phyloP scores from a whole-genome alignment of 2,113 vertebrate genomes.

The Bubo bubo region DNA sequence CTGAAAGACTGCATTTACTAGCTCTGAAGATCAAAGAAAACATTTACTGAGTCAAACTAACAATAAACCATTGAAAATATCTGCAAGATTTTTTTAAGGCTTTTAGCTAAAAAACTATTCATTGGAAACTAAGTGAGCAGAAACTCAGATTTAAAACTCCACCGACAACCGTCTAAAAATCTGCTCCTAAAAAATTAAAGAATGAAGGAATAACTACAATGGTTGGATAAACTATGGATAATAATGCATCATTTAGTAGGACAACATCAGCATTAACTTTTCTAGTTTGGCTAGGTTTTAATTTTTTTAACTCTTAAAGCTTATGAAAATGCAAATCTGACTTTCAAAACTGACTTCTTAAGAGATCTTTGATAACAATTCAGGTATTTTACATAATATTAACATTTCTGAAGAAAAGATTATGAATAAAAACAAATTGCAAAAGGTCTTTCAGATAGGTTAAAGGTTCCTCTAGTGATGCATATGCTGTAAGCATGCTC shows the following conservation, averaged over 20 bases:
- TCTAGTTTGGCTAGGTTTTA: background rate
- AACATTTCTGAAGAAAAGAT: background rate
- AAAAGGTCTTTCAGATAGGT: background rate
- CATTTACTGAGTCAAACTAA: accelerated
- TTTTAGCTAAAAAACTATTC: background rate
- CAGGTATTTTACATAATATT: background rate
- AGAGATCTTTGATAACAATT: background rate
- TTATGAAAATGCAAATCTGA: background rate
- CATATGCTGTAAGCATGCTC: background rate
- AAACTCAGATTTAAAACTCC: background rate
- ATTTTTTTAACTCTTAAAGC: background rate
- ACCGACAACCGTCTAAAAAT: background rate
- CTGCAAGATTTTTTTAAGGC: background rate
- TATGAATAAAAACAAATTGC: background rate
- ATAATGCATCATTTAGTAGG: background rate
- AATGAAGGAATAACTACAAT: background rate
- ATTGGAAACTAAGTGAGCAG: background rate
- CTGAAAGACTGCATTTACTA: background rate
- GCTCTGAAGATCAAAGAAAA: slow-evolving; percentile 6
- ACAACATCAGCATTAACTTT: background rate
- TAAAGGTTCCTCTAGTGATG: background rate
- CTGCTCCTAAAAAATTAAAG: background rate
- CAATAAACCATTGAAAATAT: background rate
- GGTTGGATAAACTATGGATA: background rate
- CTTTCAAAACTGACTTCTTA: background rate